These are phyloP conservation scores for Dryobota labecula DNA, from an alignment of 2,888 invertebrate genomes.

Conservation along the genomic window DNA sequence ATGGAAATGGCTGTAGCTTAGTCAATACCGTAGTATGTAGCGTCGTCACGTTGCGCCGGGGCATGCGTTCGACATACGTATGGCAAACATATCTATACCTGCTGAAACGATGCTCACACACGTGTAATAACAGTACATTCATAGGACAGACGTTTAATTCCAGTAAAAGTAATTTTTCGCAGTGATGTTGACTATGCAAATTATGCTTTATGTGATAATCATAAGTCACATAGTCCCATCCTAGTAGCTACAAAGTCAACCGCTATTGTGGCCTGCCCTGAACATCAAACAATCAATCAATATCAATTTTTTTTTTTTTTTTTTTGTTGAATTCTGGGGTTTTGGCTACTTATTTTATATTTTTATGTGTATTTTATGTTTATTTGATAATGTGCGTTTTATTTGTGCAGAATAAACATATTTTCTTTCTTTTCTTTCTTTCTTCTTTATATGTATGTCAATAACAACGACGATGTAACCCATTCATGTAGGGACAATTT, in stretches of 20 bases:
- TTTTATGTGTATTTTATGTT: conserved; percentile 6
- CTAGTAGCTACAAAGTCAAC: conserved; percentile 17
- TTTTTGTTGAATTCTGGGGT: neutral
- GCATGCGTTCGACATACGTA: conserved; percentile 56
- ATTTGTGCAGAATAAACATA: conserved; percentile 8
- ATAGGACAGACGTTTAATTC: conserved; percentile 4
- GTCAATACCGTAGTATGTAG: conserved; percentile 57
- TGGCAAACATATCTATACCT: conserved; percentile 66
- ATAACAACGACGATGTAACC: conserved; percentile 23
- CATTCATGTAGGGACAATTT: conserved; percentile 15
- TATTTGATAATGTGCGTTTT: conserved; percentile 11
- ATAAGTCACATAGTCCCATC: conserved; percentile 17
- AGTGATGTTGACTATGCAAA: conserved; percentile 46
- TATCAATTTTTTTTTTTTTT: neutral
- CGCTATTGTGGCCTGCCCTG: neutral
- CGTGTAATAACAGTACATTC: neutral
- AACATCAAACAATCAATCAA: neutral
- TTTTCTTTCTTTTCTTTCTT: conserved; percentile 1
- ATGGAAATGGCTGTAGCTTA: conserved; percentile 66
- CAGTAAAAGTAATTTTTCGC: conserved; percentile 12
- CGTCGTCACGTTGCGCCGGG: conserved; percentile 42
- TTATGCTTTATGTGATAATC: conserved; percentile 6
- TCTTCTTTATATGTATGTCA: conserved; percentile 29
- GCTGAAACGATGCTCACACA: conserved; percentile 36
- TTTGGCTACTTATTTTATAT: conserved; percentile 2